These are phyloP conservation scores for Macroteleia sp. DNA, from an alignment of 2,888 invertebrate species.

Conservation along the genomic window DNA sequence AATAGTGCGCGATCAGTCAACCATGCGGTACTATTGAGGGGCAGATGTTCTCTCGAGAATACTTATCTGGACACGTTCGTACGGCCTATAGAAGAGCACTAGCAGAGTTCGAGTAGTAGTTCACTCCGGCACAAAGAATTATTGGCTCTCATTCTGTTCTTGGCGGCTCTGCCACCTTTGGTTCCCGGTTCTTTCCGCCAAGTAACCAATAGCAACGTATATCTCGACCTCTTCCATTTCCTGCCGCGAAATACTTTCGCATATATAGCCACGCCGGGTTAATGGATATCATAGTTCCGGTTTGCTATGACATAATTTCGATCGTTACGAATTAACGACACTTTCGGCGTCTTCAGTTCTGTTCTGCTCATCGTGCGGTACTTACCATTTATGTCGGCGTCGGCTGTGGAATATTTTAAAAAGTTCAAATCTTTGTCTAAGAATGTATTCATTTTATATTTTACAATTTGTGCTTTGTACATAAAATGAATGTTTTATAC, in stretches of 20 bases:
- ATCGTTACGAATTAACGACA: slow-evolving; percentile 41
- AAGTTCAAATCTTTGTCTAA: too few relatives aligned
- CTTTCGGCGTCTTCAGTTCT: slow-evolving; percentile 26
- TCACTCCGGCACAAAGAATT: slow-evolving; percentile 75
- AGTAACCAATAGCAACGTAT: slow-evolving; percentile 45
- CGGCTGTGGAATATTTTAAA: too few relatives aligned
- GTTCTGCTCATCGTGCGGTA: neutral
- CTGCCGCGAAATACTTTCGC: slow-evolving; percentile 44
- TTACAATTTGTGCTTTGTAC: too few relatives aligned
- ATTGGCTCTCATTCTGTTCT: slow-evolving; percentile 73
- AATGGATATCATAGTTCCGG: slow-evolving; percentile 43
- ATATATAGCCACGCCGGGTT: slow-evolving; percentile 20
- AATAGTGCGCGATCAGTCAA: slow-evolving; percentile 75
- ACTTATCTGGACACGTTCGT: slow-evolving; percentile 58
- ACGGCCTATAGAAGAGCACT: slow-evolving; percentile 54
- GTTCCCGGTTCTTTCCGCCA: slow-evolving; percentile 51
- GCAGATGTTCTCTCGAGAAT: slow-evolving; percentile 57
- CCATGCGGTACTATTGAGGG: slow-evolving; percentile 63
- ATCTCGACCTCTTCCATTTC: slow-evolving; percentile 55
- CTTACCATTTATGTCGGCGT: too few relatives aligned
- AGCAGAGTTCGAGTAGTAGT: slow-evolving; percentile 50
- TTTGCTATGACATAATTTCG: slow-evolving; percentile 43
- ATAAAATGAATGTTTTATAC: too few relatives aligned
- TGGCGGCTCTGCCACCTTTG: slow-evolving; percentile 20
- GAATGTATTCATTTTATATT: too few relatives aligned